These are phyloP conservation scores for Idaea straminata DNA, from an alignment of 2,888 invertebrate genomes.

Conservation along the genomic window DNA sequence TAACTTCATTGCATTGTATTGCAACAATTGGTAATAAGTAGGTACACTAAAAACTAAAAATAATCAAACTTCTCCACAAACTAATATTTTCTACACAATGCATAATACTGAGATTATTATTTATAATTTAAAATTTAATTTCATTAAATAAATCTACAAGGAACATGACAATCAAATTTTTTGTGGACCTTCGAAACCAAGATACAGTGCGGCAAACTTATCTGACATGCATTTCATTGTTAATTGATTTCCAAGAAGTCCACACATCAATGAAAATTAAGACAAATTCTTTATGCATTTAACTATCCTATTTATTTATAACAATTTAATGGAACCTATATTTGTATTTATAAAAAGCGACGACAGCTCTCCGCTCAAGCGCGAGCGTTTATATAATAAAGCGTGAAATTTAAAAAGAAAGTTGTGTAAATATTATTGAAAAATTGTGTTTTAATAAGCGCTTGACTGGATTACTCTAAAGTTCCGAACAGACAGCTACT, in stretches of 20 bases:
- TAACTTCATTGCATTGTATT: slow-evolving; percentile 42
- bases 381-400: no score
- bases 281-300: no score
- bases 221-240: background rate
- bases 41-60: background rate
- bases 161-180: background rate
- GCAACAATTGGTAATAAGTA: slow-evolving; percentile 12
- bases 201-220: background rate
- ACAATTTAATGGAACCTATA: no score
- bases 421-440: background rate
- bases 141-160: slow-evolving; percentile 2
- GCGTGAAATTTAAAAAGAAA: no score
- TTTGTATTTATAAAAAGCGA: no score
- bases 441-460: background rate
- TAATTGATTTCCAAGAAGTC: background rate
- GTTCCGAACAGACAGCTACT: background rate
- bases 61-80: background rate
- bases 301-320: no score
- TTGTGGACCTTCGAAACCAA: background rate
- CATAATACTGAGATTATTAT: slow-evolving; percentile 1
- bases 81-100: background rate
- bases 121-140: slow-evolving; percentile 6
- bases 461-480: background rate
- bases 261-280: background rate
- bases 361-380: no score